Evolutionary conservation across 2,113 vertebrate species (phyloP).

Genomic region (Trogon surrucura): DNA sequence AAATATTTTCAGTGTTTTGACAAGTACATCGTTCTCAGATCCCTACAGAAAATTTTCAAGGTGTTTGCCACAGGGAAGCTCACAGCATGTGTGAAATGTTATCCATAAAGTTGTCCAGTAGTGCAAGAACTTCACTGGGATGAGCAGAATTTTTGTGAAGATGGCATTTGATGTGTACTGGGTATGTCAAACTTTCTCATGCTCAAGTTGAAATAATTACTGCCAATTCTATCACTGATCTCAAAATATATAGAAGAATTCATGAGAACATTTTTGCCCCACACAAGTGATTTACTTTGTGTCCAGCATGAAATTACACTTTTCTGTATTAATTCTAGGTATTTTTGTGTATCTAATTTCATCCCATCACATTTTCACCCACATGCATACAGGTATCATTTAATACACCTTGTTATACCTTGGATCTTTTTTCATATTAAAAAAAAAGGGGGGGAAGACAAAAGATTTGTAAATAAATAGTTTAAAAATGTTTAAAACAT

Average conservation of each 20-base stretch:
- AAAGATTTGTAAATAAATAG: not conserved
- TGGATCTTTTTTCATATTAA: too few relatives aligned
- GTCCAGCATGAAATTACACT: not conserved
- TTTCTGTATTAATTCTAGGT: not conserved
- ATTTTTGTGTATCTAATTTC: not conserved
- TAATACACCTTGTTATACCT: not conserved
- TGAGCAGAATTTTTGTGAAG: not conserved
- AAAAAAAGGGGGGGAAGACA: not conserved
- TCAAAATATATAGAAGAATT: not conserved
- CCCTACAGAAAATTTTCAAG: not conserved
- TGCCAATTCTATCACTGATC: not conserved
- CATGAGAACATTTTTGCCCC: rapidly evolving
- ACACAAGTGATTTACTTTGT: rapidly evolving
- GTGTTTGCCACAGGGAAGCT: not conserved
- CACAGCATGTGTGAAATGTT: not conserved
- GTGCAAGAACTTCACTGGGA: not conserved
- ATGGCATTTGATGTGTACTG: not conserved
- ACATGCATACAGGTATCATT: rapidly evolving
- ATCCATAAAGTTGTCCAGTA: not conserved
- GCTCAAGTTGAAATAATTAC: not conserved
- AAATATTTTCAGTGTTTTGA: not conserved
- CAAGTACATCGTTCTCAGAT: not conserved
- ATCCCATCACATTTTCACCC: not conserved
- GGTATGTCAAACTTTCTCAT: not conserved
- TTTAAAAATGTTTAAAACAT: not conserved